A percentile compares a stretch with the other conserved stretches of the same genome.
phyloP scores from a whole-genome alignment of 2,888 invertebrate genomes.

The Spicauda simplicius region DNA sequence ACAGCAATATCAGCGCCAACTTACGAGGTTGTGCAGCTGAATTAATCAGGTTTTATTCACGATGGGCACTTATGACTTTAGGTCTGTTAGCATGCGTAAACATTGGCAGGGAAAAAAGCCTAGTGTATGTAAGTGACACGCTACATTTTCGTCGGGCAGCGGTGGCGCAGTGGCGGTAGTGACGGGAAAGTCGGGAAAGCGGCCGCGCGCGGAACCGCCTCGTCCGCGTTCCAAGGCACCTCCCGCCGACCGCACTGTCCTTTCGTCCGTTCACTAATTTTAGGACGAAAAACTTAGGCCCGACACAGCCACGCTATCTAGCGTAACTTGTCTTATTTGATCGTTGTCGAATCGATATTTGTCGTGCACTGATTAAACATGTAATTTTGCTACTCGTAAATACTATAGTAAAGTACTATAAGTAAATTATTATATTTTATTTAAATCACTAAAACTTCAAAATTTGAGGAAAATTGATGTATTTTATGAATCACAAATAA shows the following conservation, averaged over 20 bases:
- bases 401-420: too few relatives aligned
- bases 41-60: too few relatives aligned
- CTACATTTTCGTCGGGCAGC: slow-evolving; percentile 46
- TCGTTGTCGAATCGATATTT: too few relatives aligned
- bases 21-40: too few relatives aligned
- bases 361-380: too few relatives aligned
- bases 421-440: background rate
- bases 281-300: background rate
- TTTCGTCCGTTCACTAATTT: slow-evolving; percentile 61
- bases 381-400: too few relatives aligned
- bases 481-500: background rate
- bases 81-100: too few relatives aligned
- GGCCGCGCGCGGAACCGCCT: slow-evolving; percentile 54
- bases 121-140: slow-evolving; percentile 31
- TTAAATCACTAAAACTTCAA: background rate
- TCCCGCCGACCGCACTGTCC: slow-evolving; percentile 51
- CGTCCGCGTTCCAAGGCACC: slow-evolving; percentile 72
- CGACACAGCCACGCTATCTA: background rate
- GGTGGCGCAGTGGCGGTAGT: slow-evolving; percentile 49
- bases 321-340: too few relatives aligned
- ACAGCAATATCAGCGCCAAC: too few relatives aligned
- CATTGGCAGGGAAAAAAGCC: background rate
- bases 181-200: slow-evolving; percentile 78
- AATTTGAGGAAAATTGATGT: background rate
- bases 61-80: too few relatives aligned